Percentiles rank a stretch among this genome's conserved stretches.
These are phyloP conservation scores for Spicauda simplicius DNA, from an alignment of 2,888 invertebrate genomes.

Conservation along the genomic window DNA sequence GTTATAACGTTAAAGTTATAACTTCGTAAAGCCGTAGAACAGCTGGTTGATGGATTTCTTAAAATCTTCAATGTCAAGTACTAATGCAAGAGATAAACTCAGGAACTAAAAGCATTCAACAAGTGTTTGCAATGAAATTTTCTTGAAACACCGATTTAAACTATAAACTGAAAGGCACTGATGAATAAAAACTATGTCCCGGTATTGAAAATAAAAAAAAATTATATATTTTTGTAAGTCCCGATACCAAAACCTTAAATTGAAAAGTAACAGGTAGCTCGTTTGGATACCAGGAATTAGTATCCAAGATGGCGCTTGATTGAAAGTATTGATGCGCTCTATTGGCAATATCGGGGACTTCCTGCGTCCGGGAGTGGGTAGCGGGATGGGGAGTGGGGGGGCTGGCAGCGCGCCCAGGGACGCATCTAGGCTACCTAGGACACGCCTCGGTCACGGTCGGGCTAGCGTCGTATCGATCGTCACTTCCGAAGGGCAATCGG, in stretches of 20 bases:
- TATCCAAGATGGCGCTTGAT: constrained; percentile 47
- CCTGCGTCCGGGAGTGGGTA: constrained; percentile 55
- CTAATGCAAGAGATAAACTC: background rate
- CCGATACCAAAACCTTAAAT: too few species aligned
- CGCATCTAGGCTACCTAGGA: constrained; percentile 71
- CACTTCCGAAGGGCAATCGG: constrained; percentile 30
- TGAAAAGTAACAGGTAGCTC: constrained; percentile 5
- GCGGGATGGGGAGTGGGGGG: constrained; percentile 52
- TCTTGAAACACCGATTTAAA: background rate
- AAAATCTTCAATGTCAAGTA: background rate
- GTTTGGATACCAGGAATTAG: constrained; percentile 12
- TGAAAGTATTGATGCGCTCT: constrained; percentile 50
- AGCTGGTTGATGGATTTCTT: too few species aligned
- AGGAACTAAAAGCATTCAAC: background rate
- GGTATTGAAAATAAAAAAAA: too few species aligned
- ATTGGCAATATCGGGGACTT: constrained; percentile 68
- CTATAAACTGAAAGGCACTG: too few species aligned
- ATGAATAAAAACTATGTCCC: too few species aligned
- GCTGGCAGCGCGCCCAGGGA: constrained; percentile 76
- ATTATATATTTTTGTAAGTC: too few species aligned
- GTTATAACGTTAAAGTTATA: too few species aligned
- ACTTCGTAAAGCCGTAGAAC: too few species aligned
- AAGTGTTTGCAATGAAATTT: background rate
- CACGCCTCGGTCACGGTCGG: constrained; percentile 66
- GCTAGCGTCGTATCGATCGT: constrained; percentile 32